Conservation (phyloP, 2,113 vertebrate species). For the Myrmophylax atrothorax region DNA sequence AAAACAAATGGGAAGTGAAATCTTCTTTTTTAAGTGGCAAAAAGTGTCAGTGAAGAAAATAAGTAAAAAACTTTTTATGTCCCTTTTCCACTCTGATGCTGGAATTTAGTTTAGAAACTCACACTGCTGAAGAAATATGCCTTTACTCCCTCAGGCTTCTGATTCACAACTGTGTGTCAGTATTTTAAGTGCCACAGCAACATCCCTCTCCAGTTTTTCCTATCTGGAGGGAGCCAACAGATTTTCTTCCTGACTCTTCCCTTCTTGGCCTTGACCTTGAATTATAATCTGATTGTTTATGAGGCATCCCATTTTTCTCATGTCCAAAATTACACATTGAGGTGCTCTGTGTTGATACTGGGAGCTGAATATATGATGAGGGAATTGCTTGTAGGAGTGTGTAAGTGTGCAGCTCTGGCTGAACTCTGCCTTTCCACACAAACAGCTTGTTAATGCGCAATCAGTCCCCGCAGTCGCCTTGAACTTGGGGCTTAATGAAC, state of each 20-base stretch:
- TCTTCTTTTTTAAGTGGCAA: neutral
- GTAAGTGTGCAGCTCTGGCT: conserved; percentile 63
- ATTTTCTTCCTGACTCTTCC: neutral
- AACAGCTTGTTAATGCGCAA: conserved; percentile 76
- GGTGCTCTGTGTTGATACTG: conserved; percentile 37
- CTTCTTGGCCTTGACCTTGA: conserved; percentile 53
- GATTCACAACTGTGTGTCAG: neutral
- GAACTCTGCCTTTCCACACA: conserved; percentile 61
- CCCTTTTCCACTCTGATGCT: neutral
- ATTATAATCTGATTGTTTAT: conserved; percentile 39
- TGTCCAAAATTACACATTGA: conserved; percentile 61
- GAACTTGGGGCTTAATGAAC: conserved; percentile 80
- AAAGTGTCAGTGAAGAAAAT: neutral
- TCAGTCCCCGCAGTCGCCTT: conserved; percentile 76
- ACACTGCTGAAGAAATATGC: neutral
- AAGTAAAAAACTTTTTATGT: neutral
- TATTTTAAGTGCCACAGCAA: neutral
- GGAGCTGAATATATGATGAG: conserved; percentile 65
- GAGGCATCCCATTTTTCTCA: conserved; percentile 32
- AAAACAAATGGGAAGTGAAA: neutral
- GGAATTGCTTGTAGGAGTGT: conserved; percentile 61
- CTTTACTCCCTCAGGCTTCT: neutral
- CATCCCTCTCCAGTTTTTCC: neutral
- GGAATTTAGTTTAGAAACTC: neutral
- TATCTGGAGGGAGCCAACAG: neutral